Percentiles rank a stretch among this genome's conserved stretches.
phyloP scores from a whole-genome alignment of 2,797 vertebrate genomes.

The Apogon hyalosoma region DNA sequence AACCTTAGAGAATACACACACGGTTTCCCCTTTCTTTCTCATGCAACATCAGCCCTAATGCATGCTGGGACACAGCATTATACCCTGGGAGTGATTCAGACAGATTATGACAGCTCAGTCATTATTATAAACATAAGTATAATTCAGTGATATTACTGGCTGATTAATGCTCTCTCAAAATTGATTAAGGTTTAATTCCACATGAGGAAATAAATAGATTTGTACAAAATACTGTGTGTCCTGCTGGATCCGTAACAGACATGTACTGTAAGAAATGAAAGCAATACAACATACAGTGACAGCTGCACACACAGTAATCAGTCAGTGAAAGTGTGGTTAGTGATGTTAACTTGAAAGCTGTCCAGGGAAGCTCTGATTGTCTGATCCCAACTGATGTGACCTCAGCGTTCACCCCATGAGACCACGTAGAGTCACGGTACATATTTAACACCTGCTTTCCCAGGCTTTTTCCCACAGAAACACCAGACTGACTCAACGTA shows the following conservation, averaged over 20 bases:
- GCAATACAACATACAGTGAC: background rate
- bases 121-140: slow-evolving; percentile 33
- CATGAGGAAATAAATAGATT: slow-evolving; percentile 7
- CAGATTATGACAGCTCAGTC: slow-evolving; percentile 29
- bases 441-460: slow-evolving; percentile 75
- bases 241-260: background rate
- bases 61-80: slow-evolving; percentile 6
- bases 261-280: background rate
- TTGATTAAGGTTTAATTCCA: background rate
- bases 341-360: slow-evolving; percentile 25
- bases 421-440: slow-evolving; percentile 45
- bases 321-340: slow-evolving; percentile 22
- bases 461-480: slow-evolving; percentile 57
- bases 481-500: slow-evolving; percentile 22
- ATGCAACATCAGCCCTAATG: background rate
- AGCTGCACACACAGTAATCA: slow-evolving; percentile 2
- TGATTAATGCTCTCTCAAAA: slow-evolving; percentile 2
- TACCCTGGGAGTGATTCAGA: slow-evolving; percentile 8
- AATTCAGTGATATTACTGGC: slow-evolving; percentile 28
- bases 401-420: slow-evolving; percentile 50
- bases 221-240: background rate
- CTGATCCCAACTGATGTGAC: slow-evolving; percentile 76
- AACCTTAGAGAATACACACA: background rate
- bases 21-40: background rate
- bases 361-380: slow-evolving; percentile 41